Conservation (phyloP, 2,888 invertebrate genomes). For the Acheta domesticus region DNA sequence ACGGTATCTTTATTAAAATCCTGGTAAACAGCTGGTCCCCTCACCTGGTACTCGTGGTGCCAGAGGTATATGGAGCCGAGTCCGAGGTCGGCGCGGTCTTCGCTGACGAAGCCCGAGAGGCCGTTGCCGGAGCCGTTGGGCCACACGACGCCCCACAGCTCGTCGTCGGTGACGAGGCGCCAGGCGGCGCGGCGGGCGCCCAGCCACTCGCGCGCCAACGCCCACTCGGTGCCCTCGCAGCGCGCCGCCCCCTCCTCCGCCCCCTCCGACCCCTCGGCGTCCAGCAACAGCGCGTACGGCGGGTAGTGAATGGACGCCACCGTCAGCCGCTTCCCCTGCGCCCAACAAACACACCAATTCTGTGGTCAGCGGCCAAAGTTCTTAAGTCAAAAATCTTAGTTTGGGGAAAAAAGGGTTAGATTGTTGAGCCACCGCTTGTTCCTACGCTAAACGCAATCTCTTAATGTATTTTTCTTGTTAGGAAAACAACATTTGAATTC, state of each 20-base stretch:
- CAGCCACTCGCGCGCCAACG: background rate
- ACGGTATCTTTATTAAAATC: too few species aligned
- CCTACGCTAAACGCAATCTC: too few species aligned
- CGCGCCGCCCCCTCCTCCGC: background rate
- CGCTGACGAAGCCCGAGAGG: background rate
- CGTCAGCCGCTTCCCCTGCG: background rate
- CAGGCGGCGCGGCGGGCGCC: background rate
- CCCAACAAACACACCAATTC: background rate
- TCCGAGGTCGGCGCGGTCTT: background rate
- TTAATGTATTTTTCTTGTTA: too few species aligned
- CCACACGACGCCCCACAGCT: slow-evolving; percentile 19
- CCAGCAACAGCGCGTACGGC: background rate
- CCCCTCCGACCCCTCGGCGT: background rate
- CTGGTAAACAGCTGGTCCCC: too few species aligned
- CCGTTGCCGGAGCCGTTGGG: background rate
- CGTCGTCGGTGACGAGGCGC: slow-evolving; percentile 4
- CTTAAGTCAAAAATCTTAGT: too few species aligned
- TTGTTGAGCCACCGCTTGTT: too few species aligned
- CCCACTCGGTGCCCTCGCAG: background rate
- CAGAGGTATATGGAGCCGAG: slow-evolving; percentile 18
- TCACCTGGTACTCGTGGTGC: slow-evolving; percentile 20
- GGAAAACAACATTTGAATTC: too few species aligned
- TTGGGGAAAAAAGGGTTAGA: too few species aligned
- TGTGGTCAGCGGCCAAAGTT: too few species aligned
- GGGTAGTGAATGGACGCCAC: background rate